Evolutionary conservation across 2,797 vertebrate genomes (phyloP).

Genomic region (Chelonia mydas): DNA sequence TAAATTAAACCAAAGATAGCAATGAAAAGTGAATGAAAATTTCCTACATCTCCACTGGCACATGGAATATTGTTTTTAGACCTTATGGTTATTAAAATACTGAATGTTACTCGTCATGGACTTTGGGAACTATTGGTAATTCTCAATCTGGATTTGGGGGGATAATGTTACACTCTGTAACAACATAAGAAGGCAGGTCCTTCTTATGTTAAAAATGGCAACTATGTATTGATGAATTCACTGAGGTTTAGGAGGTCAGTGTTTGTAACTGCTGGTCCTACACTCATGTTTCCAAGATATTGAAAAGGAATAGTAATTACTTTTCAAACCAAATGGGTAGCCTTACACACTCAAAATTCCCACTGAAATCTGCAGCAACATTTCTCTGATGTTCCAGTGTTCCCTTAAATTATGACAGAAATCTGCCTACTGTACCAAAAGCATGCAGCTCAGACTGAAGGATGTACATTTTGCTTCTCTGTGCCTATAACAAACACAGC

Average conservation of each 20-base stretch:
- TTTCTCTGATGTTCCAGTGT: background rate
- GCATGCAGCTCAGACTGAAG: background rate
- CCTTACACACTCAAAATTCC: no score
- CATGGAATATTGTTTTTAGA: background rate
- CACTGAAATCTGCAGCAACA: background rate
- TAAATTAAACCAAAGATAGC: background rate
- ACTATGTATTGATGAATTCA: background rate
- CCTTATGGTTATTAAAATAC: background rate
- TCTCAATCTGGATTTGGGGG: background rate
- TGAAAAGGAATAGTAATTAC: no score
- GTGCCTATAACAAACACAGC: background rate
- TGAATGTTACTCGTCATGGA: background rate
- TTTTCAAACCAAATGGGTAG: no score
- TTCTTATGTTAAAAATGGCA: constrained; percentile 9
- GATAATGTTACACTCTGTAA: background rate
- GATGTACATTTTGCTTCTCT: background rate
- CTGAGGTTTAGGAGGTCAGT: background rate
- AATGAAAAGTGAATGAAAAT: background rate
- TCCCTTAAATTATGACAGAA: background rate
- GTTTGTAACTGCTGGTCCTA: background rate
- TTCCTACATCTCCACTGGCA: background rate
- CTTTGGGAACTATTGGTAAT: background rate
- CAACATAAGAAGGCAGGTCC: background rate
- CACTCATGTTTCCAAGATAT: background rate
- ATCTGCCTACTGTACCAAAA: background rate